Evolutionary conservation across 2,797 vertebrate species (phyloP).

Genomic region (Acanthopagrus latus): DNA sequence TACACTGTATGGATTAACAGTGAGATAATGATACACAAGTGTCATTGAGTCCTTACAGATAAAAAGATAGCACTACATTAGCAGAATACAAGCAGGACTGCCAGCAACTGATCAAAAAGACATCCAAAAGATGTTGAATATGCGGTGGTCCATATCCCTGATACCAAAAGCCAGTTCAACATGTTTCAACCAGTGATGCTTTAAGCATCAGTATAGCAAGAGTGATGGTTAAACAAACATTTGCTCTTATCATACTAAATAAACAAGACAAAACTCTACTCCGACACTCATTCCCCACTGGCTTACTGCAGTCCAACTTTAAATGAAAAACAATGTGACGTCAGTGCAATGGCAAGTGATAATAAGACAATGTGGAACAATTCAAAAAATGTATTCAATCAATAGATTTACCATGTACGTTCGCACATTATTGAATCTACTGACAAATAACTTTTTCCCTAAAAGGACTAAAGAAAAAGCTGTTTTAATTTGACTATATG

Average conservation of each 20-base stretch:
- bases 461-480: background rate
- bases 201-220: background rate
- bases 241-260: background rate
- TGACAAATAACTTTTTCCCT: no score
- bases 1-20: background rate
- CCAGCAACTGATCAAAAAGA: background rate
- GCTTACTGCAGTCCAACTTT: background rate
- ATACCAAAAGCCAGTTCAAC: background rate
- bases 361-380: background rate
- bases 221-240: background rate
- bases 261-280: background rate
- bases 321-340: background rate
- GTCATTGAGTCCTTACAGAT: no score
- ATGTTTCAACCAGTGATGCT: background rate
- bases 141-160: background rate
- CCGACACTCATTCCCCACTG: no score
- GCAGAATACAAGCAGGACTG: background rate
- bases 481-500: constrained; percentile 6
- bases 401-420: background rate
- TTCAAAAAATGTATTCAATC: background rate
- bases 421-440: background rate
- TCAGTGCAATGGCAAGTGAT: background rate
- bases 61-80: no score
- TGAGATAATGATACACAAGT: background rate
- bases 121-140: background rate